phyloP scores from a whole-genome alignment of 1,140 invertebrate genomes.

The Odontomachus brunneus region DNA sequence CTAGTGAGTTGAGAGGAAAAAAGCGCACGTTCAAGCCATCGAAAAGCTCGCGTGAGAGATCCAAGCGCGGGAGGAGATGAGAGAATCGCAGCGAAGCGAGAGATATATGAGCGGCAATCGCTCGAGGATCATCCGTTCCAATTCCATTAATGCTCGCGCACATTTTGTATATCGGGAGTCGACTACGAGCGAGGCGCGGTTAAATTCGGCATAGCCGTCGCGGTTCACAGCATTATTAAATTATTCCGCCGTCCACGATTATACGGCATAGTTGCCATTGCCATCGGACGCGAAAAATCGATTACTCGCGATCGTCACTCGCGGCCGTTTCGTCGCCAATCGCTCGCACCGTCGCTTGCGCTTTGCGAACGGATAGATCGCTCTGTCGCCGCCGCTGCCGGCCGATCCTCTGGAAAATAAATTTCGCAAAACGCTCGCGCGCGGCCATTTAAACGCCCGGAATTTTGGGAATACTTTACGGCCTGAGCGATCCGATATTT shows the following conservation, averaged over 20 bases:
- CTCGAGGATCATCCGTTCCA: slow-evolving; percentile 63
- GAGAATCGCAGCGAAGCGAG: slow-evolving; percentile 35
- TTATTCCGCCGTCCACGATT: slow-evolving; percentile 65
- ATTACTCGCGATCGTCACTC: slow-evolving; percentile 40
- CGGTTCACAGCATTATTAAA: slow-evolving; percentile 59
- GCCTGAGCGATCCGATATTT: slow-evolving; percentile 69
- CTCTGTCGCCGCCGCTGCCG: background rate
- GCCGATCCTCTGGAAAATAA: slow-evolving; percentile 61
- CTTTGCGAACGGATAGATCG: slow-evolving; percentile 9
- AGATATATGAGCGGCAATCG: slow-evolving; percentile 18
- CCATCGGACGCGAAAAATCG: slow-evolving; percentile 50
- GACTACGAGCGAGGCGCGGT: slow-evolving; percentile 11
- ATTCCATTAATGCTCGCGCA: slow-evolving; percentile 59
- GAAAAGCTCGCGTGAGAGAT: slow-evolving; percentile 24
- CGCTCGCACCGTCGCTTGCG: slow-evolving; percentile 31
- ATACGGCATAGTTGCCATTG: slow-evolving; percentile 55
- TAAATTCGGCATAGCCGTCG: slow-evolving; percentile 46
- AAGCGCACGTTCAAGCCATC: slow-evolving; percentile 18
- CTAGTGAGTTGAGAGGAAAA: too few species aligned
- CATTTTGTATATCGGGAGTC: slow-evolving; percentile 24
- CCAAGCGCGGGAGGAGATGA: background rate
- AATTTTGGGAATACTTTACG: slow-evolving; percentile 69
- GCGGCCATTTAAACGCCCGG: slow-evolving; percentile 54
- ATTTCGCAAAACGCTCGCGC: slow-evolving; percentile 61
- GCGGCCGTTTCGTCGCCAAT: slow-evolving; percentile 33